Evolutionary conservation across 2,888 invertebrate species (phyloP), one percentile per base, ranked within the genome.

Genomic region (Oscheius sp.): DNA sequence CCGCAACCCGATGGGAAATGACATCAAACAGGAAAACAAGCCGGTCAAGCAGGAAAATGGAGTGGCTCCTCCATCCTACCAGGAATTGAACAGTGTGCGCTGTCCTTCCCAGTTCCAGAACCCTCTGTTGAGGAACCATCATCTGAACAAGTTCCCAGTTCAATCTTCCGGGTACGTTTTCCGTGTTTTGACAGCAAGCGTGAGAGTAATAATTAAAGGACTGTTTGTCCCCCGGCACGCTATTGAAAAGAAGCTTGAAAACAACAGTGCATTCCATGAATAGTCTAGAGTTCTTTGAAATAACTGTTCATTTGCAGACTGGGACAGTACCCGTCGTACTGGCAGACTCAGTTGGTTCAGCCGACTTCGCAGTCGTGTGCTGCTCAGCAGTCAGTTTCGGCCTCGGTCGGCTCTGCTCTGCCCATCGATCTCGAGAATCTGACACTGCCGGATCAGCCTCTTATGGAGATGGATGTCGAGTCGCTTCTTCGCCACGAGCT

Each of bases 401-500:
- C 57, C 11, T 57, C 77, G 50, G 75, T 75, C 9, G 77, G 76
- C 37, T 73, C 71, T 47, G 79, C 80, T 29, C 82, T 87, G 58
- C 87, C 87, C 13, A 79, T 84, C 42, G 87, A 87, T 76, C 70
- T 87, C 63, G 87, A 86, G 79, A 86, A 85, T 74, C 76, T 87
- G 73, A 84, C 84, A 35, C 81, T 85, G 73, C 85, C 85, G 11
- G 83, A 83, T 62, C 82, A 82, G 74, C 84, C 84, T 60, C 60
- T 84, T 70, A 81, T 84, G 79, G 78, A 80, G 29, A 79, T 85
- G 79, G 87, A 87, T 73, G 80, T 84, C 68, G 87, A 87, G 70
- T 78, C 85, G 47, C 70, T 87, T 74, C 79, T 87, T 62, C 79
- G 87, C 9, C 86, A 85, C 70, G 86, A 86, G 73, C 57, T 86